Base-by-base conservation (phyloP, 2,888 invertebrate species). In the Andricus curvator region DNA sequence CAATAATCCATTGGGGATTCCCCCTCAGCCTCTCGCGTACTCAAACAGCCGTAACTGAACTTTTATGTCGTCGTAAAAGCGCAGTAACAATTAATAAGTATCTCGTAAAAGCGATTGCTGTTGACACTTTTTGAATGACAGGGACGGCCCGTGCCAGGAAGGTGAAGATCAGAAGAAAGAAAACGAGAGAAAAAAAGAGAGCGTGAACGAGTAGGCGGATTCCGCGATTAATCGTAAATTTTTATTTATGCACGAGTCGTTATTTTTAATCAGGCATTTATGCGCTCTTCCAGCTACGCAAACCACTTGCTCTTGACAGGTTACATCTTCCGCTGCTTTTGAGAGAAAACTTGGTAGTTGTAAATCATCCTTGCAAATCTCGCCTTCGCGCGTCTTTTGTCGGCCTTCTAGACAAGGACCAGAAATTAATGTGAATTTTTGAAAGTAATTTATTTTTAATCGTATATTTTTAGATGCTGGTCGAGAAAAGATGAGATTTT, bases 41-140 rank as follows among this genome's bases (percentile, higher is more conserved):
- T 89, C 88, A 88, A 90, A 90, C 87, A 88, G 86, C 90, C 89
- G 91, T 91, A 88, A 88, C 88, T 88, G 92, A 86, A 94, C 93
- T 93, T 94, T 94, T 94, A 94, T 93, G 92, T 88, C 92, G 89
- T 93, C 94, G 93, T 94, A 94, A 94, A 94, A 93, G 89, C 91
- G 92, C 93, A 93, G 93, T 94, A 94, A 94, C 93, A 93, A 93
- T 94, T 94, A 94, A 94, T 94, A 94, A 94, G 93, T 93, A 93
- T 93, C 93, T 93, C 94, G 93, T 94, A 94, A 94, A 94, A 94
- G 93, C 93, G 93, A 94, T 94, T 93, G 93, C 92, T 93, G 94
- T 94, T 93, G 93, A 94, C 94, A 94, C 93, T 94, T 93, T 93
- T 92, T 93, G 91, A 92, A 92, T 93, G 91, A 92, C 91, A 93